Conservation (phyloP, 2,113 vertebrate genomes). For the Catharus minimus region DNA sequence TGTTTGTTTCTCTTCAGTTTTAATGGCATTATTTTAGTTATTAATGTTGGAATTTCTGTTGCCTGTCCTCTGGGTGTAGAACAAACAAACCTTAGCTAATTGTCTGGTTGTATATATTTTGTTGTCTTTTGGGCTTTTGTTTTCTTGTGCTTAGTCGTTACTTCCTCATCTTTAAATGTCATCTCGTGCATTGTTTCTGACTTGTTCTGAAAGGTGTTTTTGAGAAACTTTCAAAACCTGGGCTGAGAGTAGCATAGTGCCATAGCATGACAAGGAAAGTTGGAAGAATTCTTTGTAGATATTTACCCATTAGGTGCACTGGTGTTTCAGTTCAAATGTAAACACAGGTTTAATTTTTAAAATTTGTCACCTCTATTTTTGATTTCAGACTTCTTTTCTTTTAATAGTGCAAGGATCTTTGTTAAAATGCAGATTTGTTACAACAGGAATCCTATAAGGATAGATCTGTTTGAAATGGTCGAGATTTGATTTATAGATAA, state of each 20-base stretch:
- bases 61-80: neutral
- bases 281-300: neutral
- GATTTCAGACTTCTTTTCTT: neutral
- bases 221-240: neutral
- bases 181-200: neutral
- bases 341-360: neutral
- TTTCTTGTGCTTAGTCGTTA: neutral
- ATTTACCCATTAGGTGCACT: neutral
- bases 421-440: neutral
- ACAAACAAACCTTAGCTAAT: neutral
- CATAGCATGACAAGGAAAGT: neutral
- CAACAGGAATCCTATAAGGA: neutral
- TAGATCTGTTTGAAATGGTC: neutral
- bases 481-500: neutral
- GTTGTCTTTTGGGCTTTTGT: neutral
- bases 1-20: neutral
- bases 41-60: neutral
- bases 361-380: neutral
- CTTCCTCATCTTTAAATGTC: neutral
- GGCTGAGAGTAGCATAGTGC: neutral
- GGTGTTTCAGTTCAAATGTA: neutral
- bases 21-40: neutral
- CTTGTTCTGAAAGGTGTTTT: neutral
- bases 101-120: neutral
- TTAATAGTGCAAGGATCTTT: neutral